Base-by-base conservation (phyloP, 2,888 invertebrate genomes). In the Hecatera dysodea region DNA sequence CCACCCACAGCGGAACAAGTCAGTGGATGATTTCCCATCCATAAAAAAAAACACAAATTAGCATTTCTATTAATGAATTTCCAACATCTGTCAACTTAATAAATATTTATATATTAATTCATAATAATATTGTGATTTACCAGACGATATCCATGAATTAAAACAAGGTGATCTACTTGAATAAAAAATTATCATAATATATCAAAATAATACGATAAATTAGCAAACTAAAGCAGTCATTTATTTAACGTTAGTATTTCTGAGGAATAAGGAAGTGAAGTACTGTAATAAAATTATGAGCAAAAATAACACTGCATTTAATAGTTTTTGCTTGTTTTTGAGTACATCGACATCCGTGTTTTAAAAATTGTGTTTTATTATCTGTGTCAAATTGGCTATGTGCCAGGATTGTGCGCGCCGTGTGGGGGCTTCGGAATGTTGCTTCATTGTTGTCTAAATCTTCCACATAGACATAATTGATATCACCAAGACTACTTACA, bases 181-280 rank as follows among this genome's bases (percentile, higher is more conserved):
- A 22, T 33, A 15, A 2, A 27, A 29, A 56, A 75, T 63, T 44
- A 66, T 22, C 44, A 56, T 67, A 46, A 62, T 33, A 50, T 1
- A 59, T 67, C 56, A 65, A 62, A 77, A 53, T 22, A 57, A 56
- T 19, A 29, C 33, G 39, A 42, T 42, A 46, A 12, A 55, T 63
- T 72, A n/a, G 6, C 29, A 27, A 39, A 62, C n/a, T 48, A 44
- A 48, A 44, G 8, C 19, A 48, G 69, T 55, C 4, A 11, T 68
- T 57, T 65, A 48, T 59, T 53, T 62, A 52, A 64, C 57, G 17
- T 52, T 56, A 64, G 57, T 6, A 53, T 42, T 64, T 63, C 1
- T 50, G 50, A 59, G 24, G 50, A 53, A 77, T 53, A 62, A 80
- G 80, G 80, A 77, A 80, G 64, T 19, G 27, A 2, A 57, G 39